Conservation (phyloP, 2,888 invertebrate genomes). For the Dicycla oo region DNA sequence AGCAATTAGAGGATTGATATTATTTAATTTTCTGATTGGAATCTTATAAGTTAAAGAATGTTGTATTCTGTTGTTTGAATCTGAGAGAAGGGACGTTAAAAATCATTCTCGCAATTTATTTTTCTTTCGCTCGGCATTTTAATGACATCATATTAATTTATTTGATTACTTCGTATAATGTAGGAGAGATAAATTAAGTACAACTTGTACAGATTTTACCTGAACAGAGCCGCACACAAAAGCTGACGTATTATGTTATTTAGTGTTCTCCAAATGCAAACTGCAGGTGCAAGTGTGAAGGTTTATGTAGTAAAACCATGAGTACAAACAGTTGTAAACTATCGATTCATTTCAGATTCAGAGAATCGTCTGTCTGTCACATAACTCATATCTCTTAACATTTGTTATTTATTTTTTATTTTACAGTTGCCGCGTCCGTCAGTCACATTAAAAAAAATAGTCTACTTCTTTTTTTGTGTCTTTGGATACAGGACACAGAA, state of each 20-base stretch:
- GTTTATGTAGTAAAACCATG: conserved; percentile 3
- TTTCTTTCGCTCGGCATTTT: background rate
- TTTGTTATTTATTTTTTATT: conserved; percentile 33
- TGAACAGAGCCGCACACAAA: background rate
- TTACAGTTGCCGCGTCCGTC: conserved; percentile 18
- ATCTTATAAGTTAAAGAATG: background rate
- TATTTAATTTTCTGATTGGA: conserved; percentile 22
- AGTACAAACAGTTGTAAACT: too few species aligned
- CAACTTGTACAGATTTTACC: conserved; percentile 35
- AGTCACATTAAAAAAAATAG: background rate
- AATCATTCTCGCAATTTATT: background rate
- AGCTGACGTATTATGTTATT: background rate
- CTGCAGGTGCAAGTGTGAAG: conserved; percentile 20
- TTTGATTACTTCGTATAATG: background rate
- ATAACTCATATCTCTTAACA: too few species aligned
- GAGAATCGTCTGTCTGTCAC: conserved; percentile 16
- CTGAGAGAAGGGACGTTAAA: background rate
- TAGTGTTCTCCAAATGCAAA: background rate
- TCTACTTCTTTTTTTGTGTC: conserved; percentile 4
- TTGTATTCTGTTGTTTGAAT: background rate
- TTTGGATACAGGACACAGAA: background rate
- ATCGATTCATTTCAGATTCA: conserved; percentile 28
- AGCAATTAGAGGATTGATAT: background rate
- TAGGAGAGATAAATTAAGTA: too few species aligned
- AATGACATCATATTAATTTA: too few species aligned